Evolutionary conservation across 1,140 invertebrate genomes (phyloP).

Genomic region (Drosophila ohnishii): DNA sequence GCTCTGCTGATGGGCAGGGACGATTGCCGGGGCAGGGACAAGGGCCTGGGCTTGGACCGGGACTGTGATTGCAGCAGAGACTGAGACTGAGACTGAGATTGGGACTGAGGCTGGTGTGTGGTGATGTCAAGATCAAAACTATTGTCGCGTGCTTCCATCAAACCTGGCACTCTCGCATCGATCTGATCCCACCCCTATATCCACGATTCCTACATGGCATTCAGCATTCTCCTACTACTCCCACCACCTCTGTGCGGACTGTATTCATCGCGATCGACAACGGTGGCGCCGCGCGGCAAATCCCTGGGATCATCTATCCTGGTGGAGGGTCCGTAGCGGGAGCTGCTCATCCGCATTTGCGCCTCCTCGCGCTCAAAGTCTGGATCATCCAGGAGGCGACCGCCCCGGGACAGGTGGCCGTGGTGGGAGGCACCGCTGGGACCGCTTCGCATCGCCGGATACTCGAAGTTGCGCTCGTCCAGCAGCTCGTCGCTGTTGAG

Average conservation of each 20-base stretch:
- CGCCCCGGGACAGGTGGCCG: constrained; percentile 70
- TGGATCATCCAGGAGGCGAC: constrained; percentile 71
- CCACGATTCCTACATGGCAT: constrained; percentile 84
- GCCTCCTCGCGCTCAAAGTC: constrained; percentile 78
- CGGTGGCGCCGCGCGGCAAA: constrained; percentile 57
- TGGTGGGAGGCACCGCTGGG: constrained; percentile 75
- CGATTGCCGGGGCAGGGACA: constrained; percentile 45
- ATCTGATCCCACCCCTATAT: constrained; percentile 83
- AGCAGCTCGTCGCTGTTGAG: constrained; percentile 81
- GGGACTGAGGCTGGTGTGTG: constrained; percentile 49
- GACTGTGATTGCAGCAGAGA: constrained; percentile 31
- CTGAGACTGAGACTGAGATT: constrained; percentile 29
- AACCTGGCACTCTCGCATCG: constrained; percentile 81
- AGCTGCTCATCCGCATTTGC: constrained; percentile 56
- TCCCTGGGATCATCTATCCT: constrained; percentile 69
- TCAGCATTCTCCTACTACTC: constrained; percentile 83
- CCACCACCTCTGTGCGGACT: constrained; percentile 83
- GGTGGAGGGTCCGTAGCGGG: constrained; percentile 69
- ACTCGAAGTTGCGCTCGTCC: constrained; percentile 79
- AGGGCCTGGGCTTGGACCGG: constrained; percentile 14
- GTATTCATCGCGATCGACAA: constrained; percentile 82
- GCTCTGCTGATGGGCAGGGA: constrained; percentile 27
- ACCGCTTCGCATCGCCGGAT: constrained; percentile 73
- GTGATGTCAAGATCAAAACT: constrained; percentile 78
- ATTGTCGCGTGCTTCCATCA: constrained; percentile 79